Evolutionary conservation across 1,140 invertebrate species (phyloP).

Genomic region (Linepithema humile): DNA sequence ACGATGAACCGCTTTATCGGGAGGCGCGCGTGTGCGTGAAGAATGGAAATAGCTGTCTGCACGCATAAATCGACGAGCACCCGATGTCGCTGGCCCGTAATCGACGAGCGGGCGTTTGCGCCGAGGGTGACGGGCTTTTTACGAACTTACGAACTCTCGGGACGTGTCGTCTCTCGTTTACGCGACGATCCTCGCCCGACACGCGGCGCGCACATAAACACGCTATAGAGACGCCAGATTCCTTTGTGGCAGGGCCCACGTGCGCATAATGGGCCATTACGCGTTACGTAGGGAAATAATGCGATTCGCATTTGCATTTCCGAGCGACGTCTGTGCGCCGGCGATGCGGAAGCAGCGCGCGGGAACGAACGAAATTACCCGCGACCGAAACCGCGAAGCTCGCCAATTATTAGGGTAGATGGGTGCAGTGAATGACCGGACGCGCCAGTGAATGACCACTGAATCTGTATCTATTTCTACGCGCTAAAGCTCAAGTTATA

Average conservation of each 20-base stretch:
- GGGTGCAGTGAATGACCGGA: not conserved
- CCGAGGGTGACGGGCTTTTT: slow-evolving; percentile 22
- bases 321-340: slow-evolving; percentile 12
- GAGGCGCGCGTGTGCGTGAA: slow-evolving; percentile 1
- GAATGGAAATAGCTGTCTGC: slow-evolving; percentile 19
- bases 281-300: slow-evolving; percentile 67
- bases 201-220: slow-evolving; percentile 29
- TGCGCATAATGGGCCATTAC: slow-evolving; percentile 76
- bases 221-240: slow-evolving; percentile 41
- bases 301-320: slow-evolving; percentile 64
- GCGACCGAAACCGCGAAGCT: slow-evolving; percentile 24
- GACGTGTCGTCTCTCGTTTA: slow-evolving; percentile 15
- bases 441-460: not conserved
- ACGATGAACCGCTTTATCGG: slow-evolving; percentile 35
- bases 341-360: slow-evolving; percentile 19
- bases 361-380: not conserved
- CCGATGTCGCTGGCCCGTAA: not conserved
- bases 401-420: slow-evolving; percentile 3
- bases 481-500: not conserved
- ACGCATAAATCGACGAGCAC: slow-evolving; percentile 39
- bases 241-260: slow-evolving; percentile 69
- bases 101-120: not conserved
- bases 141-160: not conserved
- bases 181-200: not conserved
- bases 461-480: not conserved